These are phyloP conservation scores for Melieria omissa DNA, from an alignment of 2,888 invertebrate species.

Conservation along the genomic window DNA sequence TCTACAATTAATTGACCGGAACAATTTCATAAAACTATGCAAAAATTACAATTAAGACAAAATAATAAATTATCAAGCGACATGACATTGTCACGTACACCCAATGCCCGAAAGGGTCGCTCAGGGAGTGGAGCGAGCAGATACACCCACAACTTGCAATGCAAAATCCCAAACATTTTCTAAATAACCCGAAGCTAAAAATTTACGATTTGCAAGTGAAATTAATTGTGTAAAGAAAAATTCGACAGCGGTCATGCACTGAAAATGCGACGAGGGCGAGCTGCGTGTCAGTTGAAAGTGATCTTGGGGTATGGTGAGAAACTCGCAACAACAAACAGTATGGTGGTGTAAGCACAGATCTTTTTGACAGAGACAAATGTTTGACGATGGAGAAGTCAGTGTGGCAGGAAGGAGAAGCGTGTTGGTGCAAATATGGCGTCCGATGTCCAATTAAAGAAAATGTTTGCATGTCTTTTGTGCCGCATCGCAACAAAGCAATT, in stretches of 20 bases:
- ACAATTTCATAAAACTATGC: conserved; percentile 59
- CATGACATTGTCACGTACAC: conserved; percentile 53
- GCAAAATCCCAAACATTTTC: neutral
- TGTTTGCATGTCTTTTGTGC: neutral
- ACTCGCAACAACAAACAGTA: neutral
- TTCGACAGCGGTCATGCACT: neutral
- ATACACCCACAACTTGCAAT: neutral
- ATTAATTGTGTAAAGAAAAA: conserved; percentile 56
- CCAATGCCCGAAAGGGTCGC: neutral
- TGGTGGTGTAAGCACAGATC: neutral
- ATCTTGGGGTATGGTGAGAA: neutral
- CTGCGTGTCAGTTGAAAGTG: neutral
- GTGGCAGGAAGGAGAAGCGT: neutral
- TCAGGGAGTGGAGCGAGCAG: too few relatives aligned
- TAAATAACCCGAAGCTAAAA: conserved; percentile 48
- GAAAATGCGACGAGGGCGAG: neutral
- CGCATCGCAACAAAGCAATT: too few relatives aligned
- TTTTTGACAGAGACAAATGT: conserved; percentile 16
- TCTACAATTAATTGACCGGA: conserved; percentile 61
- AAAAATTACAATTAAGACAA: conserved; percentile 49
- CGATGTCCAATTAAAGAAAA: too few relatives aligned
- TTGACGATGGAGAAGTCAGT: neutral
- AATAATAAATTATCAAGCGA: conserved; percentile 58
- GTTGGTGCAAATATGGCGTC: too few relatives aligned
- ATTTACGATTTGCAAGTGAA: conserved; percentile 51